Percentiles rank a stretch among this genome's conserved stretches.
Conservation (phyloP, 2,113 vertebrate genomes). For the Gnathonemus echidnorhynchus region DNA sequence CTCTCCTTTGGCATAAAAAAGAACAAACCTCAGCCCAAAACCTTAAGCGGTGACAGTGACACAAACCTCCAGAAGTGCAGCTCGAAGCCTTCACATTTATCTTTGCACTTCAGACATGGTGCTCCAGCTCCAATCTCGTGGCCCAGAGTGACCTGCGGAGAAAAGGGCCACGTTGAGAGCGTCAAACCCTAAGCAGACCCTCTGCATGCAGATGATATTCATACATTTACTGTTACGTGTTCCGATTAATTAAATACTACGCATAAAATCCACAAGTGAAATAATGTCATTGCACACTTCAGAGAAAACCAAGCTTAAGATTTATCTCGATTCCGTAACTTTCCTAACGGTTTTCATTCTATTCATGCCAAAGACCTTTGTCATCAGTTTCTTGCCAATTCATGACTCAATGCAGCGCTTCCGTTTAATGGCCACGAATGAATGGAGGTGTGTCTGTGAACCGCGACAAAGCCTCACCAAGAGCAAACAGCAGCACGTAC, state of each 20-base stretch:
- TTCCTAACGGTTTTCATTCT: background rate
- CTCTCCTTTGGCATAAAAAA: background rate
- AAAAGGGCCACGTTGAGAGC: slow-evolving; percentile 11
- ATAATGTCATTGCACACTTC: background rate
- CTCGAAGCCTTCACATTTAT: slow-evolving; percentile 95
- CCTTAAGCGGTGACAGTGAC: background rate
- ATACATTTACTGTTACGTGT: background rate
- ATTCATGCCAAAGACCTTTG: background rate
- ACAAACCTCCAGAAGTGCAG: slow-evolving; percentile 97
- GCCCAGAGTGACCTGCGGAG: slow-evolving; percentile 82
- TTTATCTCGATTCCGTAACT: background rate
- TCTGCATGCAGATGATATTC: background rate
- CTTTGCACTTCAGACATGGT: slow-evolving; percentile 89
- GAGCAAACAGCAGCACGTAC: background rate
- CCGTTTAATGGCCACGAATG: background rate
- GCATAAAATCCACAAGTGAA: background rate
- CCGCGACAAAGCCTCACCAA: background rate
- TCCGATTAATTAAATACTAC: background rate
- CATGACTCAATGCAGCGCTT: background rate
- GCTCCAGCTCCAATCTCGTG: slow-evolving; percentile 93
- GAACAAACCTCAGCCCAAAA: background rate
- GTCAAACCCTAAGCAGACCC: too few species aligned
- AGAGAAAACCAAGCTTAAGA: background rate
- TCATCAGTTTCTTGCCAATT: background rate
- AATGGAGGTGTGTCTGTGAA: background rate